Evolutionary conservation across 2,113 vertebrate genomes (phyloP).

Genomic region (Corythaixoides concolor): DNA sequence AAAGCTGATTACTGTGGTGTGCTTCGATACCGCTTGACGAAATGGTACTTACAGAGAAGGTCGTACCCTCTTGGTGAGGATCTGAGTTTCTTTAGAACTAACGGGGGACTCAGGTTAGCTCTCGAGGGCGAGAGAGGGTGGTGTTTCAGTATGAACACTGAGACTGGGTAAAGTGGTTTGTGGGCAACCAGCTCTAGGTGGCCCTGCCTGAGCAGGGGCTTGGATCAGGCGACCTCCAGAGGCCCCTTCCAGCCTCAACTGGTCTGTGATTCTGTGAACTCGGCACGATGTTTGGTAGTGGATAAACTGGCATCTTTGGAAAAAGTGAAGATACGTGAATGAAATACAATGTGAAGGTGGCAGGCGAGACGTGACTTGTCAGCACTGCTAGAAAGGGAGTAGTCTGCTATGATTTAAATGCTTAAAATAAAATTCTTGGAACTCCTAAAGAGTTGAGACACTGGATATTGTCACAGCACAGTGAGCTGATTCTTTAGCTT

Average conservation of each 20-base stretch:
- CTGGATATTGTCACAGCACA: not conserved
- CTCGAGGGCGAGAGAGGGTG: not conserved
- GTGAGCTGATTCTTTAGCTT: not conserved
- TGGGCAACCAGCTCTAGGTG: not conserved
- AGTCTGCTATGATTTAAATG: not conserved
- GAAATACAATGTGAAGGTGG: not conserved
- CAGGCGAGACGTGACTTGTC: rapidly evolving
- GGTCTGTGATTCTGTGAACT: not conserved
- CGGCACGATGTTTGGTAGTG: rapidly evolving
- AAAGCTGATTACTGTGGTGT: not conserved
- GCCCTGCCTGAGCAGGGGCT: not conserved
- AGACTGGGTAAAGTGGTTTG: not conserved
- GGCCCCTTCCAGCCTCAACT: not conserved
- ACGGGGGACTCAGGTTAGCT: not conserved
- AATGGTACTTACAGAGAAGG: not conserved
- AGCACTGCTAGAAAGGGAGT: not conserved
- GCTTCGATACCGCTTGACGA: not conserved
- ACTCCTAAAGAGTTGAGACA: not conserved
- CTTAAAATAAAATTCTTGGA: not conserved
- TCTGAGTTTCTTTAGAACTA: not conserved
- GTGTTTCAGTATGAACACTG: not conserved
- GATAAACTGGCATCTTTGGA: not conserved
- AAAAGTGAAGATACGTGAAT: not conserved
- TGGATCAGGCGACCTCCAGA: not conserved
- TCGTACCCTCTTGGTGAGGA: not conserved